Percentiles rank a stretch among this genome's conserved stretches.
phyloP scores from a whole-genome alignment of 2,888 invertebrate genomes.

The Pseudococcus longispinus region DNA sequence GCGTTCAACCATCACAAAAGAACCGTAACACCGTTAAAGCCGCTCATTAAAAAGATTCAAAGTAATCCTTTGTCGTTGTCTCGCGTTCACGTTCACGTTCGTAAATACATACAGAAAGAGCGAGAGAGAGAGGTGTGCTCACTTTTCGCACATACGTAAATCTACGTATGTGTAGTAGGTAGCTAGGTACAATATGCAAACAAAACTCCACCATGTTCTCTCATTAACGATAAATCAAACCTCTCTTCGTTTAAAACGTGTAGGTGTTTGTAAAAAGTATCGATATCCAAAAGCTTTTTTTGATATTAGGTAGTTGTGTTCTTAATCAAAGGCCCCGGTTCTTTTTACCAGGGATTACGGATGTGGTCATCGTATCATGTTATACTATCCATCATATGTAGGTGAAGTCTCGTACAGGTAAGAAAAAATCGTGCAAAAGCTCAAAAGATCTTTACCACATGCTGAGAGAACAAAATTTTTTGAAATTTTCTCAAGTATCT shows the following conservation, averaged over 20 bases:
- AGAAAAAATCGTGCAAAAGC: too few species aligned
- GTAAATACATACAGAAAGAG: neutral
- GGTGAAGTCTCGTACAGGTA: too few species aligned
- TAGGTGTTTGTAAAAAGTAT: neutral
- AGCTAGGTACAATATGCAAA: neutral
- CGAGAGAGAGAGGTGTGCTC: neutral
- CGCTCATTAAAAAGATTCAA: conserved; percentile 34
- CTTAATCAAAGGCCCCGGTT: too few species aligned
- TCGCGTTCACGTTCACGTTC: neutral
- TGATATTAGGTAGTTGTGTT: too few species aligned
- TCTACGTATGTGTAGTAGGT: too few species aligned
- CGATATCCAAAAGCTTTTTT: neutral
- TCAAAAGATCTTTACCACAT: too few species aligned
- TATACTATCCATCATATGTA: too few species aligned
- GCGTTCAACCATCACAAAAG: conserved; percentile 34
- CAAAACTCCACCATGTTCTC: neutral
- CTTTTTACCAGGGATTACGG: neutral
- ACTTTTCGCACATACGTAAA: neutral
- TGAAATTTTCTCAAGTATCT: too few species aligned
- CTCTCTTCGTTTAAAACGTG: neutral
- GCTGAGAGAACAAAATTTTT: too few species aligned
- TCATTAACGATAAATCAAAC: neutral
- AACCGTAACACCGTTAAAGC: conserved; percentile 12
- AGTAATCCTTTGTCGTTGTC: conserved; percentile 27
- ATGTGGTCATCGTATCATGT: neutral